phyloP scores from a whole-genome alignment of 2,113 vertebrate species.

The Spizaetus ornatus region DNA sequence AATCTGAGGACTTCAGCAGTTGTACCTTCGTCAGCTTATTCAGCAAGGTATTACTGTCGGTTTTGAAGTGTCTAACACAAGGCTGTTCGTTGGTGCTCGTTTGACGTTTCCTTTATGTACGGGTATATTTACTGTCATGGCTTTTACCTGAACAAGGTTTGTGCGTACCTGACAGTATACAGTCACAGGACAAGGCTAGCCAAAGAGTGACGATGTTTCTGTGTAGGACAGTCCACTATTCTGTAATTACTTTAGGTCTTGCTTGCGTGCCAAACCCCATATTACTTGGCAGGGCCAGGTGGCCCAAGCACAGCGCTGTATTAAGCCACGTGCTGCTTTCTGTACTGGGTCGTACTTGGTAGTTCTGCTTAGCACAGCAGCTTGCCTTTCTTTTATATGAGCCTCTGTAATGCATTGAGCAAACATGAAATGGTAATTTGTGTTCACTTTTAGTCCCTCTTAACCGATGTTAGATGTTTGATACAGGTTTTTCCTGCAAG shows the following conservation, averaged over 20 bases:
- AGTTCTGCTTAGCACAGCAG: not conserved
- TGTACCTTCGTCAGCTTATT: not conserved
- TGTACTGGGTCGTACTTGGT: not conserved
- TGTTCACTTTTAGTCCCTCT: not conserved
- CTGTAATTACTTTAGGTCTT: too few species aligned
- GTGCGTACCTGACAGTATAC: accelerated
- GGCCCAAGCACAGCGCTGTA: accelerated
- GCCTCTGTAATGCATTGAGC: not conserved
- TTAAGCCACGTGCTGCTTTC: not conserved
- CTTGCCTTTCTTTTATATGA: not conserved
- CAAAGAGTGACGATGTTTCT: not conserved
- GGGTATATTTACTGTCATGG: not conserved
- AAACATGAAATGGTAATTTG: not conserved
- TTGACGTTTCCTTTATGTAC: not conserved
- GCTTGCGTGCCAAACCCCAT: accelerated
- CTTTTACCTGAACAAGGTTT: not conserved
- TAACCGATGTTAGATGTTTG: not conserved
- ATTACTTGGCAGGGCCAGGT: not conserved
- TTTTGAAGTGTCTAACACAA: not conserved
- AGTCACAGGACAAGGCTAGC: not conserved
- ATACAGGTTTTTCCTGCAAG: not conserved
- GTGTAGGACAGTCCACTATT: not conserved
- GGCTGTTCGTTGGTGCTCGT: not conserved
- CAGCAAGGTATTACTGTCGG: not conserved
- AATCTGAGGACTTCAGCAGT: not conserved